A percentile compares a stretch with the other conserved stretches of the same genome.
Conservation (phyloP, 64 coral and sea anemone genomes). For the Actinia equina region DNA sequence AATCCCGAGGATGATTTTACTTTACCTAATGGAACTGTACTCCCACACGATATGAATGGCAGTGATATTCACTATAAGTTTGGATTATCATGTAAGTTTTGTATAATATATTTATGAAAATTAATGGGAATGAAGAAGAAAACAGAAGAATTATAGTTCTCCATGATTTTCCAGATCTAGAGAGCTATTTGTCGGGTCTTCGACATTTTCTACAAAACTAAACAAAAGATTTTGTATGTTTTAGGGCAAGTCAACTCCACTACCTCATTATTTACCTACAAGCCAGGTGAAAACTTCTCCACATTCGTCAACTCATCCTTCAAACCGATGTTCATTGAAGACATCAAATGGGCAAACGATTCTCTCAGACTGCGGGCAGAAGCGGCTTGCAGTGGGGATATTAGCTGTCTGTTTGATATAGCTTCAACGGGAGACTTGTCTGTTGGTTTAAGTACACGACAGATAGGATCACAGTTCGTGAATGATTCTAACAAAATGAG, state of each 20-base stretch:
- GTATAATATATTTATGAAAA: not conserved
- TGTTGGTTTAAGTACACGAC: not conserved
- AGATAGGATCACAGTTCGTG: not conserved
- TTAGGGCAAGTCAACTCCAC: constrained; percentile 29
- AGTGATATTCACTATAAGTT: constrained; percentile 39
- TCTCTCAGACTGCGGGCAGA: not conserved
- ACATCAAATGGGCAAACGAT: constrained; percentile 16
- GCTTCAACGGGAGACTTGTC: not conserved
- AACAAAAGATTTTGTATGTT: not conserved
- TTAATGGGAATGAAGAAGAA: too few species aligned
- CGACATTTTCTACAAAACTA: not conserved
- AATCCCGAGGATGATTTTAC: constrained; percentile 45
- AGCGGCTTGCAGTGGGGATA: not conserved
- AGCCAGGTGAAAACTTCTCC: not conserved
- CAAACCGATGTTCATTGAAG: constrained; percentile 23
- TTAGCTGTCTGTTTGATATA: not conserved
- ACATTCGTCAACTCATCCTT: constrained; percentile 6
- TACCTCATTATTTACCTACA: constrained; percentile 29
- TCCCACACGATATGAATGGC: not conserved
- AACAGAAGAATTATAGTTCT: too few species aligned
- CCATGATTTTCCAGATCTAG: too few species aligned
- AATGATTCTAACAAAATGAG: not conserved
- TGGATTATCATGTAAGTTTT: constrained; percentile 47
- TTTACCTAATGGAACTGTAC: constrained; percentile 45
- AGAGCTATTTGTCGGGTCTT: too few species aligned